A percentile compares a stretch with the other conserved stretches of the same genome.
phyloP scores from a whole-genome alignment of 2,113 vertebrate species.

The Falco punctatus region DNA sequence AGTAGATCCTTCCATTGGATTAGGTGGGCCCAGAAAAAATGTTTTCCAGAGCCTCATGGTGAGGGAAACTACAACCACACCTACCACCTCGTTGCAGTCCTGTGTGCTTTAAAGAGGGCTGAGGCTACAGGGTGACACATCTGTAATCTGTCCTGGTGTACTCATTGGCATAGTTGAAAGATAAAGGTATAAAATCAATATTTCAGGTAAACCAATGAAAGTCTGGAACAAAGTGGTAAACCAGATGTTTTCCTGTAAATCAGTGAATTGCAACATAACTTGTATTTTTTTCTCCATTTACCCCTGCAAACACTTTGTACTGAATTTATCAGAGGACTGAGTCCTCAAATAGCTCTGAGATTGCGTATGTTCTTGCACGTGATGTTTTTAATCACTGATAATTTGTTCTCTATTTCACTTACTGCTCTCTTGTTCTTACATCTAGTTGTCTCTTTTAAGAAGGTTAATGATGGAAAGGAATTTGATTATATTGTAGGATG shows the following conservation, averaged over 20 bases:
- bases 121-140: background rate
- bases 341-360: background rate
- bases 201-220: background rate
- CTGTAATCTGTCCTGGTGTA: background rate
- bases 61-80: background rate
- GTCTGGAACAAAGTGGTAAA: background rate
- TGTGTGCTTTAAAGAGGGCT: background rate
- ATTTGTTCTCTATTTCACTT: background rate
- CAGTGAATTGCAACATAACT: background rate
- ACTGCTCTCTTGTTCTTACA: background rate
- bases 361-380: accelerated
- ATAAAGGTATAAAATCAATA: background rate
- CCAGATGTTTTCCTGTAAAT: background rate
- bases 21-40: background rate
- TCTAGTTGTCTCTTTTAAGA: background rate
- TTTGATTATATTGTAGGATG: background rate
- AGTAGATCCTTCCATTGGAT: background rate
- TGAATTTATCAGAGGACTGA: background rate
- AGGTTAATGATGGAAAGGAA: background rate
- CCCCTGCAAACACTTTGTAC: background rate
- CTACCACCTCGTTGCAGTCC: background rate
- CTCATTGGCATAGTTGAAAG: background rate
- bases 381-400: background rate
- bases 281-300: background rate
- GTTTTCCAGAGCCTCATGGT: background rate